Percentiles rank a stretch among this genome's conserved stretches.
Conservation (phyloP, 2,113 vertebrate genomes). For the Gasterosteus aculeatus region DNA sequence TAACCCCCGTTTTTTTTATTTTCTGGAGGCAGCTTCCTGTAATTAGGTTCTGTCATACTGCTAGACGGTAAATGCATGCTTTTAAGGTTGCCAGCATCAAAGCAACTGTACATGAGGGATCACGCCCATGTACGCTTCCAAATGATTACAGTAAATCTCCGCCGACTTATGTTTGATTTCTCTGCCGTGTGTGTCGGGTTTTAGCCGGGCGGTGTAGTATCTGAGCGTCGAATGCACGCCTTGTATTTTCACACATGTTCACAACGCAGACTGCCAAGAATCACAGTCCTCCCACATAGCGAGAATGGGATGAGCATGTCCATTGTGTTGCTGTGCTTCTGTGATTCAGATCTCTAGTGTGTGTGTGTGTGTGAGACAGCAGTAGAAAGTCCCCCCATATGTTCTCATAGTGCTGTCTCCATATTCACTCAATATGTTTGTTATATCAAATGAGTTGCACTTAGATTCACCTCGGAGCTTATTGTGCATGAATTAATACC, state of each 20-base stretch:
- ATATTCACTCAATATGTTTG: slow-evolving; percentile 26
- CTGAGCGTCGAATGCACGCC: slow-evolving; percentile 34
- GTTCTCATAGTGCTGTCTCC: background rate
- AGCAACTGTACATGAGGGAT: slow-evolving; percentile 29
- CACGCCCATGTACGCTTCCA: slow-evolving; percentile 39
- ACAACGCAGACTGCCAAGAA: slow-evolving; percentile 47
- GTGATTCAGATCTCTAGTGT: slow-evolving; percentile 30
- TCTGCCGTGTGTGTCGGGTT: slow-evolving; percentile 39
- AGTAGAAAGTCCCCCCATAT: slow-evolving; percentile 11
- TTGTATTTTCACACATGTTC: slow-evolving; percentile 58
- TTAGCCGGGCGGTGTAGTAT: slow-evolving; percentile 17
- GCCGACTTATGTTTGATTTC: slow-evolving; percentile 25
- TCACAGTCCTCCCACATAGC: slow-evolving; percentile 52
- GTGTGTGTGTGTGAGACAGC: background rate
- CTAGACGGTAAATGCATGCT: slow-evolving; percentile 51
- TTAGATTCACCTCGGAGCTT: background rate
- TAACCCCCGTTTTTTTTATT: slow-evolving; percentile 13
- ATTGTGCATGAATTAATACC: background rate
- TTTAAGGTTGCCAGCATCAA: slow-evolving; percentile 57
- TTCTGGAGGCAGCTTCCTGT: slow-evolving; percentile 44
- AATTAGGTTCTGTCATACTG: slow-evolving; percentile 48
- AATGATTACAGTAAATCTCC: slow-evolving; percentile 41
- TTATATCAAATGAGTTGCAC: slow-evolving; percentile 3
- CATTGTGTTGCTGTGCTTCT: slow-evolving; percentile 42
- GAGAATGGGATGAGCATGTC: slow-evolving; percentile 26